phyloP scores from a whole-genome alignment of 2,797 vertebrate species.

The Erithacus rubecula region DNA sequence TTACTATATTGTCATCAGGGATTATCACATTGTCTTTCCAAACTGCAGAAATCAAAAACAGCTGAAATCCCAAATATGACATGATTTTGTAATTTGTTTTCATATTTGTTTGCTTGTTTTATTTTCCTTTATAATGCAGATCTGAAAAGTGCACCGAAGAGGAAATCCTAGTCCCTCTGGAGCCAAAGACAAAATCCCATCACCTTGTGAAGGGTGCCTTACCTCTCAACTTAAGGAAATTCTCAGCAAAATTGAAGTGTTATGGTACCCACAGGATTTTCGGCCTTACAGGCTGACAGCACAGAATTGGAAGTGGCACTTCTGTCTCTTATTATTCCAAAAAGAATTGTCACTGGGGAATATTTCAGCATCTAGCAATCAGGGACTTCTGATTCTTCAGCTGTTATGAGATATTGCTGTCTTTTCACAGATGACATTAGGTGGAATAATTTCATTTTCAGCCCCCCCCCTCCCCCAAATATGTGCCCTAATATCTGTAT shows the following conservation, averaged over 20 bases:
- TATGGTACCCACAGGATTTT: constrained; percentile 33
- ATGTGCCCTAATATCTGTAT: constrained; percentile 4
- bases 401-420: constrained; percentile 53
- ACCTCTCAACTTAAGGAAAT: constrained; percentile 3
- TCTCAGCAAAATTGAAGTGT: background rate
- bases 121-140: background rate
- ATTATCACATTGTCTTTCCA: background rate
- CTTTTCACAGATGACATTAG: constrained; percentile 52
- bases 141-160: background rate
- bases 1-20: background rate
- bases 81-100: background rate
- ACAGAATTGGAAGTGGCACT: constrained; percentile 52
- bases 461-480: background rate
- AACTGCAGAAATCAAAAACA: background rate
- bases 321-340: constrained; percentile 55
- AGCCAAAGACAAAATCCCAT: background rate
- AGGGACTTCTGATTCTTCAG: constrained; percentile 52
- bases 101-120: background rate
- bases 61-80: background rate
- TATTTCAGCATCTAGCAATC: constrained; percentile 55
- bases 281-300: constrained; percentile 10
- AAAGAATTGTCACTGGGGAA: constrained; percentile 49
- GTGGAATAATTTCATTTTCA: constrained; percentile 59
- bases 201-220: background rate
- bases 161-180: background rate